Base-by-base conservation (phyloP, 2,113 vertebrate species). In the Catharus fuscescens region DNA sequence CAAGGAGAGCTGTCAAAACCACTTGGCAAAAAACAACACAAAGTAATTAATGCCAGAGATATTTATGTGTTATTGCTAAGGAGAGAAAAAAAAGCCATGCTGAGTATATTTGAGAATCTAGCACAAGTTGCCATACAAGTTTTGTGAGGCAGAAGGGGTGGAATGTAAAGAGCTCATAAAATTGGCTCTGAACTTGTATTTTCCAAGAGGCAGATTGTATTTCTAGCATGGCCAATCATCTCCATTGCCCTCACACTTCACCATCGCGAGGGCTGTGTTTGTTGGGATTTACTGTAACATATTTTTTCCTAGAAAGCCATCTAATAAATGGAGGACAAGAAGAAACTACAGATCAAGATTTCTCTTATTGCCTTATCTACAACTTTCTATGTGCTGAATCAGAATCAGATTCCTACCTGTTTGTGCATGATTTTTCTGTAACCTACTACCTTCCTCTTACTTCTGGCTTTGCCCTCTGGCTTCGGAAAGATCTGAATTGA, bases 1-100 rank as follows among this genome's bases (percentile, higher is more conserved):
- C 61, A 72, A 92, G 56, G 38, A 93, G 50, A 74, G 13, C 57
- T 91, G 76, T 92, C 82, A 92, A 94, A 96, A 59, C 10, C 52
- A 83, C 72, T 92, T 92, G 59, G 32, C 48, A 94, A 94, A 94
- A 80, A 56, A 48, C 36, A 42, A 64, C 56, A 31, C 72, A 42
- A 86, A 52, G 25, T 73, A 53, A 66, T 86, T 89, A 76, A 71
- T 66, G 64, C 61, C 56, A 79, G 65, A 88, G 90, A 64, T 88
- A 94, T 89, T 91, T 86, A 80, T 62, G 57, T 28, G 11, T 73
- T 85, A 62, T 60, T 89, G 45, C 64, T 83, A 53, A 93, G 53
- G 56, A 74, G 47, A 23, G 20, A 57, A 78, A 38, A 19, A 29
- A 26, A 28, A 18, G 24, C 15, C 47, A 32, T 13, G 7, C 6